These are phyloP conservation scores for Acanthiza pusilla DNA, from an alignment of 2,797 vertebrate species.

Conservation along the genomic window DNA sequence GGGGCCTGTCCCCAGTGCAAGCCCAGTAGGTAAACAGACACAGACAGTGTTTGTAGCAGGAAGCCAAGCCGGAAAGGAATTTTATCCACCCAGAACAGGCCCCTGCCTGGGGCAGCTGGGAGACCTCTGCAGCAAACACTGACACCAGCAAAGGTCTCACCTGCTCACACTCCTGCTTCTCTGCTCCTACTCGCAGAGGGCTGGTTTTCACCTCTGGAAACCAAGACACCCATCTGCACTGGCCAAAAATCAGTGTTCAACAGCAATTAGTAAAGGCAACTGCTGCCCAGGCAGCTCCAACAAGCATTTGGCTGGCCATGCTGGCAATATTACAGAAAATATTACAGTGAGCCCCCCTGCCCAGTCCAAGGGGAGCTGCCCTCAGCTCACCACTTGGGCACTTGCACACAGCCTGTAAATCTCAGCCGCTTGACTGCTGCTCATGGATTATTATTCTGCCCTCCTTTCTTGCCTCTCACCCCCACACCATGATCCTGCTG, in stretches of 20 bases:
- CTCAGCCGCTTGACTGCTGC: background rate
- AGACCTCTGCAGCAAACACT: background rate
- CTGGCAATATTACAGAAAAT: background rate
- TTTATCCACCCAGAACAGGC: background rate
- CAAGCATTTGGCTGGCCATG: background rate
- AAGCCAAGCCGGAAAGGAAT: background rate
- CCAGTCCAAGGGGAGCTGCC: background rate
- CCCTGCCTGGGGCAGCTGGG: background rate
- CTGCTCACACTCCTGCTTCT: background rate
- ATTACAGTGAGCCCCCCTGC: too few species aligned
- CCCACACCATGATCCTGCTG: accelerated
- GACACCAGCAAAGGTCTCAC: background rate
- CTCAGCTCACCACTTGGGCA: background rate
- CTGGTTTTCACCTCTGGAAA: background rate
- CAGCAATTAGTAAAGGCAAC: background rate
- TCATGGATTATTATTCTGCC: background rate
- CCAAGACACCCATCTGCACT: background rate
- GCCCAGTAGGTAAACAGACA: background rate
- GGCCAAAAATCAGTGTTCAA: background rate
- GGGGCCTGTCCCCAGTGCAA: background rate
- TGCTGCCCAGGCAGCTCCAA: background rate
- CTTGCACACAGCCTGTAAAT: background rate
- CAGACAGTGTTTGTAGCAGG: background rate
- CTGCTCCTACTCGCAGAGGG: background rate
- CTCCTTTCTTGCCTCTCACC: background rate